Base-by-base conservation (phyloP, 2,797 vertebrate genomes). In the Amniataba percoides region DNA sequence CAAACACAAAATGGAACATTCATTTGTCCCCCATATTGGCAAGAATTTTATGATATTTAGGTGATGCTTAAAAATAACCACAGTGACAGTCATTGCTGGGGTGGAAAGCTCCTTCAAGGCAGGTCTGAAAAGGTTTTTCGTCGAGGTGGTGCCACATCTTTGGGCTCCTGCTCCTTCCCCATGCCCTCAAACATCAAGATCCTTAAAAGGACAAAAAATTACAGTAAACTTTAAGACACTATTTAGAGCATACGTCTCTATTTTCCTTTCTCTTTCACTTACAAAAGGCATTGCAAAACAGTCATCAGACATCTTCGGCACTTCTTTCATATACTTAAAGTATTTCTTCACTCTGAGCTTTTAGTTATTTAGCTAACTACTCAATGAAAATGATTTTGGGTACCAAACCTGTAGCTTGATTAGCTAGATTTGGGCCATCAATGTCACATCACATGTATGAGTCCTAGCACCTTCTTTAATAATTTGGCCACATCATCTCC, bases 181-280 rank as follows among this genome's bases (percentile, higher is more conserved):
- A 91, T 96, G 62, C 93, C 94, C 78, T 97, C 96, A 71, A 95
- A 96, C 95, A 96, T 96, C 87, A 97, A 87, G 75, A 96, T 97
- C 93, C 96, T 97, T 69, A 1, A 71, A 80, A 18, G 9, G 76
- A 60, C 39, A 87, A 69, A 76, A 69, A 76, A 77, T 2, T 0
- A 4, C 16, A 51, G 7, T 36, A 9, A 42, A 39, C 6, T 70
- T 23, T 6, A 42, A 2, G 10, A 56, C 1, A 18, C 13, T 25
- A 34, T 3, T 14, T 15, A 25, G 19, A 23, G 27, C 27, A 3
- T 21, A 34, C 1, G 13, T 16, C 15, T 19, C 51, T 2, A 16
- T 40, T 49, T 13, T 36, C 34, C 6, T 27, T 23, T 23, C 19
- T 23, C 19, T 19, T 43, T 9, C 5, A 1, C n/a, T 49, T 9